phyloP scores from a whole-genome alignment of 2,888 invertebrate species.

The Orthosia gothica region DNA sequence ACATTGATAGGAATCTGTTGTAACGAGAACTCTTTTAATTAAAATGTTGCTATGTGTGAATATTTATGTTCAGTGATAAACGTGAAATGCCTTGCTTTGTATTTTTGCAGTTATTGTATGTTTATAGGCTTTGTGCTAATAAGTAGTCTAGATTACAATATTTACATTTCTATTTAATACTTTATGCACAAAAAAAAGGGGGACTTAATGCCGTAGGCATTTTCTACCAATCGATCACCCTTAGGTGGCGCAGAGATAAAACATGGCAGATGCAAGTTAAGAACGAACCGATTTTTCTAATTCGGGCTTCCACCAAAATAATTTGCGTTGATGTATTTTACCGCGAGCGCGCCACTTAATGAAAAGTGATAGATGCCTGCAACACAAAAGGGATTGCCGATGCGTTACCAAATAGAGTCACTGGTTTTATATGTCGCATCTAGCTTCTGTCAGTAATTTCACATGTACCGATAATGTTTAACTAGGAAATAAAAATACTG shows the following conservation, averaged over 20 bases:
- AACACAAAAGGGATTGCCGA: conserved; percentile 3
- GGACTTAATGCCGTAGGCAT: too few species aligned
- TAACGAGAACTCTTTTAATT: conserved; percentile 40
- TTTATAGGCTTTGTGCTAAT: not conserved
- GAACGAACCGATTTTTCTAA: too few species aligned
- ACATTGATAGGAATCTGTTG: conserved; percentile 38
- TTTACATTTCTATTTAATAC: too few species aligned
- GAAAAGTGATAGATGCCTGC: not conserved
- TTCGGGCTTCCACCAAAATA: too few species aligned
- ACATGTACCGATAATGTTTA: not conserved
- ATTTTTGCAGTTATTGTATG: not conserved
- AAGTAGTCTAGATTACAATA: not conserved
- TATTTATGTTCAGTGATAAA: not conserved
- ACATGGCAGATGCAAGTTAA: too few species aligned
- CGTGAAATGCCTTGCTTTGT: not conserved
- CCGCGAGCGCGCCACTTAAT: too few species aligned
- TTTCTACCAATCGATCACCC: too few species aligned
- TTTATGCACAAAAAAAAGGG: too few species aligned
- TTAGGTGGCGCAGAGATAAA: too few species aligned
- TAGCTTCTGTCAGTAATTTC: not conserved
- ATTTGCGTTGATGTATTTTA: not conserved
- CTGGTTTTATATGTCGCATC: not conserved
- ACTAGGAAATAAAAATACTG: not conserved
- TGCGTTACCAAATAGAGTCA: conserved; percentile 13
- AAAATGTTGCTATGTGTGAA: conserved; percentile 19